phyloP scores from a whole-genome alignment of 1,140 invertebrate genomes.

The Aphaenogaster ashmeadi region DNA sequence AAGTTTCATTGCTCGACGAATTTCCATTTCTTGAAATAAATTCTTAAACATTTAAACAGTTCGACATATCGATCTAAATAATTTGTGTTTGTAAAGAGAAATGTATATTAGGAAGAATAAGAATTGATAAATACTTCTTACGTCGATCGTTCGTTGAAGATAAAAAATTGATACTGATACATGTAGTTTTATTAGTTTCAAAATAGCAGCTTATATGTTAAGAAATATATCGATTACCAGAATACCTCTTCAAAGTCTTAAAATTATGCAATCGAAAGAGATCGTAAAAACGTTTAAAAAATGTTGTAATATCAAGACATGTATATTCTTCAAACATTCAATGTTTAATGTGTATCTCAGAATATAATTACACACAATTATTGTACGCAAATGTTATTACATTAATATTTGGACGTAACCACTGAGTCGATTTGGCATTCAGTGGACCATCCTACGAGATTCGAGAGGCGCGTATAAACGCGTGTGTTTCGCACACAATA shows the following conservation, averaged over 20 bases:
- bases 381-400: neutral
- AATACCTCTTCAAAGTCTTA: neutral
- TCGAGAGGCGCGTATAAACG: neutral
- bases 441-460: constrained; percentile 26
- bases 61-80: neutral
- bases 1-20: neutral
- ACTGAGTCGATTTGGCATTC: constrained; percentile 28
- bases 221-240: neutral
- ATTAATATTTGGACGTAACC: constrained; percentile 25
- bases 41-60: neutral
- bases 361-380: neutral
- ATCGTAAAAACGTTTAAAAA: neutral
- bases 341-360: neutral
- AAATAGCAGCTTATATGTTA: neutral
- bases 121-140: neutral
- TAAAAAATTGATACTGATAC: constrained; percentile 1
- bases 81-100: neutral
- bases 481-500: constrained; percentile 10
- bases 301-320: neutral
- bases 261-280: neutral
- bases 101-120: neutral
- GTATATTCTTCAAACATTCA: neutral
- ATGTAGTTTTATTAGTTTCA: neutral
- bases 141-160: neutral
- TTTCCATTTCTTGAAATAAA: neutral